Percentiles rank a stretch among this genome's conserved stretches.
These are phyloP conservation scores for Troglohyphantes excavatus DNA, from an alignment of 2,888 invertebrate species.

Conservation along the genomic window DNA sequence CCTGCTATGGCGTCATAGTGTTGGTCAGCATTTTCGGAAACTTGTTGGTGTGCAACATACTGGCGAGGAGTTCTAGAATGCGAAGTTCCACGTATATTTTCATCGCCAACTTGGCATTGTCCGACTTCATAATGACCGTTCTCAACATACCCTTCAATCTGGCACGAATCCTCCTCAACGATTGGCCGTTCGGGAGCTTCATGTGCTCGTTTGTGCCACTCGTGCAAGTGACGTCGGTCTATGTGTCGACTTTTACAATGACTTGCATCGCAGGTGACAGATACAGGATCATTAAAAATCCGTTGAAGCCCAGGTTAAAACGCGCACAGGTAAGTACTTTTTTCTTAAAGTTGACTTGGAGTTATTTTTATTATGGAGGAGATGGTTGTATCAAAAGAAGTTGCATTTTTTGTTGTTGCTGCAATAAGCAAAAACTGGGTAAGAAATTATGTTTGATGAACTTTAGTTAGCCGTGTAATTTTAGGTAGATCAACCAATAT, in stretches of 20 bases:
- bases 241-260: constrained; percentile 84
- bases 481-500: too few species aligned
- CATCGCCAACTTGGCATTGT: constrained; percentile 85
- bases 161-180: constrained; percentile 82
- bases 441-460: too few species aligned
- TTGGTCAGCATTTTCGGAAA: constrained; percentile 83
- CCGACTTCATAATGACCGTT: constrained; percentile 82
- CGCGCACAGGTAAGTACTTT: constrained; percentile 27
- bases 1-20: constrained; percentile 84
- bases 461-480: too few species aligned
- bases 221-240: constrained; percentile 83
- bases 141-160: constrained; percentile 84
- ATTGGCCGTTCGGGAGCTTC: constrained; percentile 84
- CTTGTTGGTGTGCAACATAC: constrained; percentile 84
- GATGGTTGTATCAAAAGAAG: too few species aligned
- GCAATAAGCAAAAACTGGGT: too few species aligned
- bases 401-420: too few species aligned
- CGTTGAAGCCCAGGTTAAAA: constrained; percentile 83
- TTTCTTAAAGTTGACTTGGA: too few species aligned
- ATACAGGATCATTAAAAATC: constrained; percentile 83
- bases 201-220: constrained; percentile 83
- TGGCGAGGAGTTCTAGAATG: constrained; percentile 84
- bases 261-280: constrained; percentile 83
- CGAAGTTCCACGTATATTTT: constrained; percentile 85
- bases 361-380: too few species aligned